phyloP scores from a whole-genome alignment of 2,113 vertebrate genomes.

The Syrmaticus mikado region DNA sequence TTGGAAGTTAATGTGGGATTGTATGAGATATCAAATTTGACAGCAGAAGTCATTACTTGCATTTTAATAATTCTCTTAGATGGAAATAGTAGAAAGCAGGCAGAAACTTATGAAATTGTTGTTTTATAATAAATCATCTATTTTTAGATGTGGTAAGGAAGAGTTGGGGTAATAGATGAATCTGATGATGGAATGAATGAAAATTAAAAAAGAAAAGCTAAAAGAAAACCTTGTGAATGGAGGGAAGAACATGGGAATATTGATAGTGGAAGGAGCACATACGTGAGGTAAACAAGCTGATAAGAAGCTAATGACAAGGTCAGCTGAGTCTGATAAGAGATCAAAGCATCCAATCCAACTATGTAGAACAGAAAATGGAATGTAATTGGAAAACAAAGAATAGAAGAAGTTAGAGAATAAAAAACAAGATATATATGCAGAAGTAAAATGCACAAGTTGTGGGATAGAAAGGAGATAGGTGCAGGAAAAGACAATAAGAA shows the following conservation, averaged over 20 bases:
- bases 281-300: not conserved
- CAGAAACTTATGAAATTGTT: not conserved
- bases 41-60: not conserved
- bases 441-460: not conserved
- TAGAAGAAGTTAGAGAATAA: not conserved
- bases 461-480: not conserved
- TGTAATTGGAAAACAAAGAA: not conserved
- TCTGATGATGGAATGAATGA: not conserved
- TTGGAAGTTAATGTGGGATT: not conserved
- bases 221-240: not conserved
- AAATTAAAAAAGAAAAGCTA: not conserved
- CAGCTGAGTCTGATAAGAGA: not conserved
- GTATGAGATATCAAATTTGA: constrained; percentile 14
- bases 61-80: constrained; percentile 4
- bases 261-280: fast-evolving
- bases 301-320: not conserved
- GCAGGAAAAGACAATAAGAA: not conserved
- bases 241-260: not conserved
- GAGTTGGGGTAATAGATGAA: not conserved
- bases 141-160: not conserved
- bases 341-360: not conserved
- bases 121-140: not conserved
- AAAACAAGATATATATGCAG: not conserved
- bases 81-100: not conserved
- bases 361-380: not conserved